These are phyloP conservation scores for Symphodus melops DNA, from an alignment of 2,113 vertebrate species.

Conservation along the genomic window DNA sequence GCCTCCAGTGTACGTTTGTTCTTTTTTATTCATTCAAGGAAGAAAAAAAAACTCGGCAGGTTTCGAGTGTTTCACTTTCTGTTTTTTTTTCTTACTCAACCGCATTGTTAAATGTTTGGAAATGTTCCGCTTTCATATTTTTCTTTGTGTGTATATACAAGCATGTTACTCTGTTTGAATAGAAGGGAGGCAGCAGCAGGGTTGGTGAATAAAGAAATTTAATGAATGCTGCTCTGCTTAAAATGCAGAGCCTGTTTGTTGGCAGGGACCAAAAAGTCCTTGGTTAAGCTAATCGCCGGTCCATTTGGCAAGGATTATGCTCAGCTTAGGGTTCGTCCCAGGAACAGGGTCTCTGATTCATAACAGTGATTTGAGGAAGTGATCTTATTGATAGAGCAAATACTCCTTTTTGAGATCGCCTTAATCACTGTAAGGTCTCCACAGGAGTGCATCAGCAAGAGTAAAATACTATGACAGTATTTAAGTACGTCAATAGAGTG, in stretches of 20 bases:
- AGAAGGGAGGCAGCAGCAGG: slow-evolving; percentile 40
- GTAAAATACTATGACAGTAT: slow-evolving; percentile 68
- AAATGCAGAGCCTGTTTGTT: slow-evolving; percentile 74
- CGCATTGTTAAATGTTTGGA: background rate
- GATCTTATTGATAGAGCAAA: slow-evolving; percentile 73
- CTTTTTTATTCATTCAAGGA: slow-evolving; percentile 7
- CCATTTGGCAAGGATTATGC: slow-evolving; percentile 80
- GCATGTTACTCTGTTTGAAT: slow-evolving; percentile 37
- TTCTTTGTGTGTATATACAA: slow-evolving; percentile 21
- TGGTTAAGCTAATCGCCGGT: slow-evolving; percentile 78
- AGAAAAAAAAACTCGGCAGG: slow-evolving; percentile 2
- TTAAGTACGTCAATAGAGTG: slow-evolving; percentile 63
- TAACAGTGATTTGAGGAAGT: slow-evolving; percentile 73
- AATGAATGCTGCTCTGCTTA: slow-evolving; percentile 70
- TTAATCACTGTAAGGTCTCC: slow-evolving; percentile 70
- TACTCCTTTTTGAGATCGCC: slow-evolving; percentile 55
- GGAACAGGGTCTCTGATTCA: slow-evolving; percentile 77
- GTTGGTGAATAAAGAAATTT: slow-evolving; percentile 71
- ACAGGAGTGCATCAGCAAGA: slow-evolving; percentile 63
- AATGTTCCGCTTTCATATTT: slow-evolving; percentile 2
- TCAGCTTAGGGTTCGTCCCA: slow-evolving; percentile 65
- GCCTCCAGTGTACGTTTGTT: slow-evolving; percentile 1
- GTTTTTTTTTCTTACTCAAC: slow-evolving; percentile 9
- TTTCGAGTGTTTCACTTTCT: slow-evolving; percentile 3
- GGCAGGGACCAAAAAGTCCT: slow-evolving; percentile 73